Evolutionary conservation across 1,140 invertebrate species (phyloP), one percentile per base, ranked within the genome.

Genomic region (Mya arenaria): DNA sequence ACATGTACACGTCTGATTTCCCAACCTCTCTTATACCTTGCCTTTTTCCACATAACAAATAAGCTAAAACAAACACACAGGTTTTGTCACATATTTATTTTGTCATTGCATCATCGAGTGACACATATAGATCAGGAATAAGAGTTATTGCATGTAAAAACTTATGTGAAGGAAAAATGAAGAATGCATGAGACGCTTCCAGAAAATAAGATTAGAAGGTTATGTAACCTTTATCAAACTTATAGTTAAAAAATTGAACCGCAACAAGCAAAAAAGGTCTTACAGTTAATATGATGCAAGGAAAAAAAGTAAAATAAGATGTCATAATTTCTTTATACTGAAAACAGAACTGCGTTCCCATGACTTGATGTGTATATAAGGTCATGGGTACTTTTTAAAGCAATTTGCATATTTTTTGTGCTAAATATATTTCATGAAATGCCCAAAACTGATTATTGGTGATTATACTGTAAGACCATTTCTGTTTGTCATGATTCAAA

Each of bases 141-240:
- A 41, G 66, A 74, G 71, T 74, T 60, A 74, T 74, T 74, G 71
- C 71, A 74, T 74, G 52, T 60, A 74, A 74, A 69, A 60, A 74
- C 48, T 56, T 4, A 6, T 28, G 28, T 23, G 28, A 19, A 56
- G 28, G 52, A 65, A 13, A n/a, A 65, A 36, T 34, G 23, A 34
- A 30, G 36, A n/a, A 0, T 65, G 62, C 15, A 65, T 65, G 62
- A 65, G 62, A 65, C 62, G 36, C 36, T 52, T 3, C 48, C 25
- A n/a, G 48, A 10, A 4, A 52, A 52, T 17, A 23, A 17, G 25
- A 52, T 23, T 23, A 52, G 48, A 10, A 23, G 48, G 17, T 23
- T 52, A 52, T n/a, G 4, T 1, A n/a, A 52, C 48, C 19, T 52
- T 52, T 52, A 23, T 52, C 48, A 10, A 17, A 52, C 8, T 52